These are phyloP conservation scores for Tipula unca DNA, from an alignment of 2,888 invertebrate species.

Conservation along the genomic window DNA sequence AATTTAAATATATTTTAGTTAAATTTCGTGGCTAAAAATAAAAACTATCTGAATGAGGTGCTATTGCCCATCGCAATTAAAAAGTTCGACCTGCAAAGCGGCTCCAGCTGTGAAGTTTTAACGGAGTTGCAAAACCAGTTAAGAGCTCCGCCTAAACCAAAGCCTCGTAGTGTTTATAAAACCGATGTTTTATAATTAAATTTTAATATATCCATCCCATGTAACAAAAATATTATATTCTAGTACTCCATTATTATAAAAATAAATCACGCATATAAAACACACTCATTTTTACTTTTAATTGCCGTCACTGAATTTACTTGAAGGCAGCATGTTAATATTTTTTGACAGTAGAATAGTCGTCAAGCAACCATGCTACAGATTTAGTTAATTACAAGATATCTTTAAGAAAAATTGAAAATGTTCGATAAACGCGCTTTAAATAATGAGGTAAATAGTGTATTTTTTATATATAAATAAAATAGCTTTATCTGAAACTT, in stretches of 20 bases:
- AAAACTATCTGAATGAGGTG: conserved; percentile 36
- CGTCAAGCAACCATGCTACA: neutral
- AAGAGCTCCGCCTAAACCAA: conserved; percentile 35
- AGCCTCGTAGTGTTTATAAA: conserved; percentile 40
- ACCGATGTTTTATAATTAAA: conserved; percentile 39
- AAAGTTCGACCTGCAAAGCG: conserved; percentile 36
- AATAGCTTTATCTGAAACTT: neutral
- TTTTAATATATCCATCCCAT: neutral
- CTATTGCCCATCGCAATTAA: conserved; percentile 37
- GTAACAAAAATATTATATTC: neutral
- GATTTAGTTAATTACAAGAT: neutral
- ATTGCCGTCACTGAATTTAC: neutral
- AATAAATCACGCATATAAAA: neutral
- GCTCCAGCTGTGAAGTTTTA: conserved; percentile 33
- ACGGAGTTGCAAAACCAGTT: conserved; percentile 32
- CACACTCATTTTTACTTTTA: neutral
- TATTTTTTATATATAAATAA: neutral
- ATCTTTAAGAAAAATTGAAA: neutral
- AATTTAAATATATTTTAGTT: conserved; percentile 31
- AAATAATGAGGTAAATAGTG: conserved; percentile 17
- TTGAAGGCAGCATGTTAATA: neutral
- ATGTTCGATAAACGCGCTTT: conserved; percentile 15
- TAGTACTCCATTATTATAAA: neutral
- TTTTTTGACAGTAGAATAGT: neutral
- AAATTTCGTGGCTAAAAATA: conserved; percentile 40